Percentiles rank a stretch among this genome's conserved stretches.
Conservation (phyloP, 2,888 invertebrate genomes). For the Sarcophaga caerulescens region DNA sequence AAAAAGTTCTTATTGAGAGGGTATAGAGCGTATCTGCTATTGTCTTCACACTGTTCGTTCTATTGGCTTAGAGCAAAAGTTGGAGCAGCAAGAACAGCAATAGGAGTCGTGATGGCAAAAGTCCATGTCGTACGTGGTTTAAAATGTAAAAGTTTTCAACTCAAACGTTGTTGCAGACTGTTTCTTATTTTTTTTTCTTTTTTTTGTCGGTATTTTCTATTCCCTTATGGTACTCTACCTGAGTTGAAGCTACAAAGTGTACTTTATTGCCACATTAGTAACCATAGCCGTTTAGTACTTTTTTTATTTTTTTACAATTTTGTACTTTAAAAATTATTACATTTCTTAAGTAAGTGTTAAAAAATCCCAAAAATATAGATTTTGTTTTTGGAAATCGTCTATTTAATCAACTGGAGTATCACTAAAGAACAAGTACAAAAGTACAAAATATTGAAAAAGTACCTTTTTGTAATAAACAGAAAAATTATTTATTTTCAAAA, state of each 20-base stretch:
- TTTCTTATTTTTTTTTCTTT: not conserved
- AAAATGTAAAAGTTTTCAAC: constrained; percentile 14
- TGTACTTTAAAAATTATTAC: too few relatives aligned
- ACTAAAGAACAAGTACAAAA: too few relatives aligned
- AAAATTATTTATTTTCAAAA: too few relatives aligned
- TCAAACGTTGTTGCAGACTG: not conserved
- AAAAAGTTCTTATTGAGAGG: not conserved
- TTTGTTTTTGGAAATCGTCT: too few relatives aligned
- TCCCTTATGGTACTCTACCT: not conserved
- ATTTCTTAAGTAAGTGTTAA: too few relatives aligned
- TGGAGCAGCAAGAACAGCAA: not conserved
- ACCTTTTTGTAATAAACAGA: too few relatives aligned
- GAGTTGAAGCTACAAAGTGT: not conserved
- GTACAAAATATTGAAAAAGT: too few relatives aligned
- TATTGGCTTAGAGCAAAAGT: not conserved
- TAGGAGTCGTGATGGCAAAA: constrained; percentile 6
- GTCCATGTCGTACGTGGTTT: constrained; percentile 18
- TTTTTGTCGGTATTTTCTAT: not conserved
- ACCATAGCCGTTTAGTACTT: too few relatives aligned
- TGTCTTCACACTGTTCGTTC: not conserved
- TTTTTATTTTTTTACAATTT: too few relatives aligned
- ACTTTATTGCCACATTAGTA: too few relatives aligned
- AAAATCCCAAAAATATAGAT: too few relatives aligned
- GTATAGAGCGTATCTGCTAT: not conserved
- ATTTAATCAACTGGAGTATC: too few relatives aligned